phyloP scores from a whole-genome alignment of 92 coral and sea anemone genomes.

The Siderastrea siderea region DNA sequence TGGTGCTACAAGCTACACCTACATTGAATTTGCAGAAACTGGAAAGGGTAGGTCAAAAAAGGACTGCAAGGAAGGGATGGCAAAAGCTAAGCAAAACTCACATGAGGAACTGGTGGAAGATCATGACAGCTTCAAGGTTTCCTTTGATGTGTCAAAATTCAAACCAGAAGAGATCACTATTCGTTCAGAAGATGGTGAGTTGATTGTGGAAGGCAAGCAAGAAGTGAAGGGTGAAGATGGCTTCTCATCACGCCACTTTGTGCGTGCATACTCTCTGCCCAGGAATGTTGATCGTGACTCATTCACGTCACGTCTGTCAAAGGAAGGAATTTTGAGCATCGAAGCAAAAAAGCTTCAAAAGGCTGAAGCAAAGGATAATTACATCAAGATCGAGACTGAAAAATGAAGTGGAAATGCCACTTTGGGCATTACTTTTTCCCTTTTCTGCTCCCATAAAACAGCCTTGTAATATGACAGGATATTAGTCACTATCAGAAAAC shows the following conservation, averaged over 20 bases:
- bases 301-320: slow-evolving; percentile 69
- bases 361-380: slow-evolving; percentile 69
- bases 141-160: slow-evolving; percentile 58
- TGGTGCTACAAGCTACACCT: slow-evolving; percentile 23
- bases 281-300: slow-evolving; percentile 62
- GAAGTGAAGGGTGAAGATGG: slow-evolving; percentile 66
- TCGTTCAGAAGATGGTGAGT: slow-evolving; percentile 71
- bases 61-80: not conserved
- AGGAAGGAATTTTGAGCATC: slow-evolving; percentile 78
- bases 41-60: slow-evolving; percentile 15
- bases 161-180: slow-evolving; percentile 85
- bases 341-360: slow-evolving; percentile 74
- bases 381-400: slow-evolving; percentile 78
- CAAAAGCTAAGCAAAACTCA: not conserved
- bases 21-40: slow-evolving; percentile 35
- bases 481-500: too few species aligned
- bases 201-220: slow-evolving; percentile 79
- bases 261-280: slow-evolving; percentile 70
- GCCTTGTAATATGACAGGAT: too few species aligned
- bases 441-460: too few species aligned
- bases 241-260: slow-evolving; percentile 69
- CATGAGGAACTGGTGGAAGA: slow-evolving; percentile 49
- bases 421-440: not conserved
- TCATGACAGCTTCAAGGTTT: slow-evolving; percentile 57
- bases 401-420: not conserved